Percentiles rank a stretch among this genome's conserved stretches.
These are phyloP conservation scores for Bothrops jararaca DNA, from an alignment of 2,113 vertebrate species.

Conservation along the genomic window DNA sequence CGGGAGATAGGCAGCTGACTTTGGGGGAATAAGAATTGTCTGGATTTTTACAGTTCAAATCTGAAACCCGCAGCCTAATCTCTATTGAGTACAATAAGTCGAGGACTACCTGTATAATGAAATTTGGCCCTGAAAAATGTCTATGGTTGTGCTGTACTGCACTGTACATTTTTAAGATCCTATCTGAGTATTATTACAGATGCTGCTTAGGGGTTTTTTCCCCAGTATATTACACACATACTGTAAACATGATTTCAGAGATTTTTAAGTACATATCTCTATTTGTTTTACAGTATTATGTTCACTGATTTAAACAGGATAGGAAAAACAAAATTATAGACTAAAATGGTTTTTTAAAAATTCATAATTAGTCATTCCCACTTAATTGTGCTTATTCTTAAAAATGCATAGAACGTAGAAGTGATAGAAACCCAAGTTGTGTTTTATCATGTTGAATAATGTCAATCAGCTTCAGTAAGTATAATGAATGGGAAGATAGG, in stretches of 20 bases:
- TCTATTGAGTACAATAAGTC: not conserved
- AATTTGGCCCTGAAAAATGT: not conserved
- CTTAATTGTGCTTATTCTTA: not conserved
- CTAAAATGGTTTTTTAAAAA: not conserved
- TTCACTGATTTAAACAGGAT: not conserved
- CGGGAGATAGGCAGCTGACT: not conserved
- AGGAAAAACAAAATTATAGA: not conserved
- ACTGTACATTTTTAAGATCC: not conserved
- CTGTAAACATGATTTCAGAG: not conserved
- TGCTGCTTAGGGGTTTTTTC: not conserved
- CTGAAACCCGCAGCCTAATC: not conserved
- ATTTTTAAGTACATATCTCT: not conserved
- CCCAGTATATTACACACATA: not conserved
- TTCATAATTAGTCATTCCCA: not conserved
- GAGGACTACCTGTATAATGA: not conserved
- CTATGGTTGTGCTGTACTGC: not conserved
- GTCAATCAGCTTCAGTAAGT: not conserved
- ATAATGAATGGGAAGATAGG: not conserved
- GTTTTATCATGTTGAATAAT: not conserved
- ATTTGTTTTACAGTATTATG: not conserved
- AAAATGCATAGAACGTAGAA: not conserved
- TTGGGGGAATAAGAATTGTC: not conserved
- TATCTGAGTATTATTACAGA: not conserved
- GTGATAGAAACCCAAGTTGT: not conserved
- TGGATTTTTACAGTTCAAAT: not conserved